Evolutionary conservation across 2,888 invertebrate genomes (phyloP), one percentile per base, ranked within the genome.

Genomic region (Xestobium rufovillosum): DNA sequence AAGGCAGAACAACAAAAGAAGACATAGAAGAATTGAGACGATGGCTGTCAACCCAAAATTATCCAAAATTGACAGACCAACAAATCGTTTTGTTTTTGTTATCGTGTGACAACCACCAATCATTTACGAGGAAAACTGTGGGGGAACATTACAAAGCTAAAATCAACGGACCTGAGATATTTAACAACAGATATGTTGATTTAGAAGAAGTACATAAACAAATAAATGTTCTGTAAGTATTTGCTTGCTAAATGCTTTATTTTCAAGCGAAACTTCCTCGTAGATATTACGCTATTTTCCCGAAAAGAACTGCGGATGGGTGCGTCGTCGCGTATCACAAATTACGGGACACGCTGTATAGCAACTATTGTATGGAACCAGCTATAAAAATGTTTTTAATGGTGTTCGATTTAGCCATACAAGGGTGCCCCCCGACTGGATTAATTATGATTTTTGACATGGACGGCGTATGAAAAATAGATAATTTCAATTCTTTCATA

Each of bases 361-460:
- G 6, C n/a, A 19, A 19, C n/a, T 19, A 19, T n/a, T 6, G n/a
- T n/a, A 19, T 19, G 23, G 23, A 19, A n/a, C 23, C 23, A 8
- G 23, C 23, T 8, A 19, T 19, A n/a, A 19, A 19, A 19, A 6
- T 19, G 23, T 19, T 8, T n/a, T 19, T 19, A 8, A 19, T 19
- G 23, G n/a, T n/a, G n/a, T 6, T n/a, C 29, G 57, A 80, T 53
- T 68, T 71, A 10, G 73, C 72, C 38, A 57, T 79, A 1, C 65
- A 68, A 48, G 67, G 69, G 33, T 62, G 75, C 3, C 79, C 80
- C 2, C 70, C 72, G 6, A 71, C 72, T 0, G 83, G 82, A 0
- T 70, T 75, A 42, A 67, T 81, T 14, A 75, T 81, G 53, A 65
- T 83, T 1, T 77, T 82, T 44, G 81, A 83, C 55, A 79, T 81